Percentiles rank a stretch among this genome's conserved stretches.
phyloP scores from a whole-genome alignment of 2,797 vertebrate species.

The Danionella dracula region DNA sequence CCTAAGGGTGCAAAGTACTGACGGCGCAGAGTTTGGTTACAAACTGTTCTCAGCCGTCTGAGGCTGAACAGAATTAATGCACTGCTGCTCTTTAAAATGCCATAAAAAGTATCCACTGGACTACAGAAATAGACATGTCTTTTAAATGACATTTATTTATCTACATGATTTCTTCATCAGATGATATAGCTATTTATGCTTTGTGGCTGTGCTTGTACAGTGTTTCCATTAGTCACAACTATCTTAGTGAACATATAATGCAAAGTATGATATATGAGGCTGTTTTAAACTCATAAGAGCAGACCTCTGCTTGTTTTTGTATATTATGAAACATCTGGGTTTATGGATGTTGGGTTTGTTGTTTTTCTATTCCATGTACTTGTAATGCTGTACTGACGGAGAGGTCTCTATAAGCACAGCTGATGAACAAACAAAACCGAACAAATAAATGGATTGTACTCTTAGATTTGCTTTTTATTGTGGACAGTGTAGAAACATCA shows the following conservation, averaged over 20 bases:
- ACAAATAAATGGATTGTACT: constrained; percentile 37
- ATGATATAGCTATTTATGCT: constrained; percentile 27
- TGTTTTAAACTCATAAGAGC: constrained; percentile 31
- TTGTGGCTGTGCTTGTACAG: constrained; percentile 36
- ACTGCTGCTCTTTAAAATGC: constrained; percentile 33
- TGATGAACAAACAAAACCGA: constrained; percentile 30
- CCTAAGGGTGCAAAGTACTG: constrained; percentile 32
- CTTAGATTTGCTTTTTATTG: constrained; percentile 9
- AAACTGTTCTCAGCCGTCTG: constrained; percentile 15
- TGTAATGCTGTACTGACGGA: constrained; percentile 34
- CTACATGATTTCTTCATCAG: constrained; percentile 30
- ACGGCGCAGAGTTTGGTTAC: constrained; percentile 7
- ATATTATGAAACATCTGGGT: constrained; percentile 20
- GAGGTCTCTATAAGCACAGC: constrained; percentile 44
- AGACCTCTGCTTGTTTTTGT: constrained; percentile 20
- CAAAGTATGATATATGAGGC: constrained; percentile 35
- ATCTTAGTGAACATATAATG: constrained; percentile 19
- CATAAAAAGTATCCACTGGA: constrained; percentile 27
- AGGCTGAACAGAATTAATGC: constrained; percentile 18
- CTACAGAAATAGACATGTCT: neutral
- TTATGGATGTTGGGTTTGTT: constrained; percentile 18
- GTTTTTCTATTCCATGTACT: constrained; percentile 15
- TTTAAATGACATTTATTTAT: constrained; percentile 21
- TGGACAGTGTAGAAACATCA: neutral
- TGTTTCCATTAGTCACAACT: constrained; percentile 19